Evolutionary conservation across 2,888 invertebrate genomes (phyloP), one percentile per base, ranked within the genome.

Genomic region (Trachelus troglodyta): DNA sequence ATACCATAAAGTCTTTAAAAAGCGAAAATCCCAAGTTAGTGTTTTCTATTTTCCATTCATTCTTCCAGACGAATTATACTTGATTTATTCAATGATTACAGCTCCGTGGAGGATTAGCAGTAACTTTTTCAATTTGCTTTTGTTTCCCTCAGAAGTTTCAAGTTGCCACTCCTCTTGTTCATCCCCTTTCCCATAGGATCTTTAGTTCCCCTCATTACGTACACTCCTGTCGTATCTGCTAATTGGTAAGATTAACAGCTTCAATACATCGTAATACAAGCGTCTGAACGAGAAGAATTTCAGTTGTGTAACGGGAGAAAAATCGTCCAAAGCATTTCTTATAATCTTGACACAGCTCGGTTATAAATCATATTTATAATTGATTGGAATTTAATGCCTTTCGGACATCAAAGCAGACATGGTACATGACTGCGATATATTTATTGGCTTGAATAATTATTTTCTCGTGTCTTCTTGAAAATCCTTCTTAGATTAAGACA

Each of bases 211-310:
- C 76, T 82, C 81, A 75, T 81, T 77, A 77, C 74, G 78, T 12
- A 12, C 71, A 9, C 33, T 82, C 79, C 76, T 77, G 78, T 76
- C 77, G 75, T 75, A 69, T 75, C 75, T 79, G 81, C 83, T 86
- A 86, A 86, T 86, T 85, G 83, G 81, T 74, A 84, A 84, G 83
- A 87, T 82, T 85, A 86, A 83, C 82, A 71, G 71, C 40, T 56
- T 56, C 40, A 56, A 56, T 56, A 56, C 40, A 56, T 56, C 40
- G 40, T 56, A 56, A 56, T 56, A 23, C 40, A 56, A 56, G 40
- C 40, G 40, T 56, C 40, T 56, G 40, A 23, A 56, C 9, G 23
- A 15, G 40, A 56, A 56, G 40, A 56, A 56, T 56, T 56, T 56
- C 40, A 56, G 23, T 56, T 56, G 23, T 6, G 23, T 23, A 56